Conservation (phyloP, 2,888 invertebrate species). For the Erebia ligea region DNA sequence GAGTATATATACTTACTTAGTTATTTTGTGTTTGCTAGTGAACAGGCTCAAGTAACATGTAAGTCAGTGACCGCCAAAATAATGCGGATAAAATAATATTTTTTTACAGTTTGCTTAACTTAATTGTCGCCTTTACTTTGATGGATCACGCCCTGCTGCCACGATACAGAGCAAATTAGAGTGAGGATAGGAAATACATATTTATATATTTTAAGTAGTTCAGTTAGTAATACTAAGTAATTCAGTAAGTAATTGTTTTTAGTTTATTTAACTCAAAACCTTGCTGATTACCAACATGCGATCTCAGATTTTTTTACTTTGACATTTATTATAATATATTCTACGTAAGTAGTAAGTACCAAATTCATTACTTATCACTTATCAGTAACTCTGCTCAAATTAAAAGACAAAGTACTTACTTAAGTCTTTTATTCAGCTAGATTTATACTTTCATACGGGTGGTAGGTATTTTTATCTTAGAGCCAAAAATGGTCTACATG, state of each 20-base stretch:
- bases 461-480: no score
- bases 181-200: slow-evolving; percentile 7
- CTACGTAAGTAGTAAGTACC: no score
- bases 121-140: slow-evolving; percentile 33
- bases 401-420: neutral
- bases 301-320: neutral
- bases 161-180: slow-evolving; percentile 7
- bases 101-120: slow-evolving; percentile 22
- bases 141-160: slow-evolving; percentile 37
- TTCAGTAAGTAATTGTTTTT: neutral
- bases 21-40: slow-evolving; percentile 14
- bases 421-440: neutral
- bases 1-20: neutral
- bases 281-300: slow-evolving; percentile 10
- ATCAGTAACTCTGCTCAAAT: no score
- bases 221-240: neutral
- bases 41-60: slow-evolving; percentile 20
- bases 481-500: no score
- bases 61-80: slow-evolving; percentile 39
- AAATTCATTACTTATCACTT: no score
- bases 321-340: neutral
- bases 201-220: neutral
- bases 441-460: neutral
- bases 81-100: slow-evolving; percentile 34
- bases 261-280: slow-evolving; percentile 8